Base-by-base conservation (phyloP, 2,888 invertebrate genomes). In the Diaprepes abbreviatus region DNA sequence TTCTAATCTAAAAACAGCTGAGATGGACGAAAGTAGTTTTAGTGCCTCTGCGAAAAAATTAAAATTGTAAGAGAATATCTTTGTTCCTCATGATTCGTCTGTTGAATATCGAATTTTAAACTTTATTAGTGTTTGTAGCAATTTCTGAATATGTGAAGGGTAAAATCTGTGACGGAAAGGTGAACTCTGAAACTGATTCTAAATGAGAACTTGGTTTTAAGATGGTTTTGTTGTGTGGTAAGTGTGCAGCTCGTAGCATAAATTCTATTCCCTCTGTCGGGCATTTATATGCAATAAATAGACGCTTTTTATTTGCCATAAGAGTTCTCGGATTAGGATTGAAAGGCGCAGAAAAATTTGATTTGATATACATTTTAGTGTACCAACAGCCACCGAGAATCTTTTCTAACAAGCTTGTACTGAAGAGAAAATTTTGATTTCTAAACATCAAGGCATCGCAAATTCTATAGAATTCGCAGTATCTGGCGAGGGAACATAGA, bases 401-500 rank as follows among this genome's bases (percentile, higher is more conserved):
- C n/a, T 36, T 14, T 36, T 36, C 6, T 2, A 36, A 36, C n/a
- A 36, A 12, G 9, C 10, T 33, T 6, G 6, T 9, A 6, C 10
- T 33, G 2, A 33, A 33, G 33, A 36, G 12, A 36, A 36, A 36
- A 36, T 12, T 36, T n/a, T 14, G 36, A 36, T 12, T n/a, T n/a
- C 36, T 6, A 6, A 36, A 36, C 1, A 36, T 6, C 14, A 36
- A 36, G 36, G 36, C 12, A 2, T 12, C 3, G n/a, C 2, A n/a
- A 36, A 36, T 21, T 21, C 21, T 7, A 21, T 21, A 19, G 59
- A 63, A 52, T 55, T 75, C n/a, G 73, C 70, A 10, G 76, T 74
- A 31, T 75, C 74, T 24, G 74, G 72, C 36, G 71, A 75, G 63
- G 73, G 72, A n/a, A 57, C 74, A 9, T 74, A 71, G 73, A 72